These are phyloP conservation scores for Symphodus melops DNA, from an alignment of 2,113 vertebrate species.

Conservation along the genomic window DNA sequence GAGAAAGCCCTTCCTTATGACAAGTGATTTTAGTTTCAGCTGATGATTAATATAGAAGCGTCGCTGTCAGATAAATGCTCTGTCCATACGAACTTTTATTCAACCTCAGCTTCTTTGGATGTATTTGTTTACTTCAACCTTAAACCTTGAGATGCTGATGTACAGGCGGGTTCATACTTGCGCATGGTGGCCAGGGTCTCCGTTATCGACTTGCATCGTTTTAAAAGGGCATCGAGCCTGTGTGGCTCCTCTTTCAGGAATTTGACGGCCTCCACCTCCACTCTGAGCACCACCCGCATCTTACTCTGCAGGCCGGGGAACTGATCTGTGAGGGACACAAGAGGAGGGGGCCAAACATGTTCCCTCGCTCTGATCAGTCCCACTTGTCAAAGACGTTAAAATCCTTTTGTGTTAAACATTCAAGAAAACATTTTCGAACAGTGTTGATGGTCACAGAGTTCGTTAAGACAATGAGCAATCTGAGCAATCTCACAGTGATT, in stretches of 20 bases:
- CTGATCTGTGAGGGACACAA: conserved; percentile 85
- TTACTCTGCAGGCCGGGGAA: conserved; percentile 98
- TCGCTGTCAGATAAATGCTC: too few species aligned
- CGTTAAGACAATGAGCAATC: conserved; percentile 43
- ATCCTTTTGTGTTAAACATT: conserved; percentile 1
- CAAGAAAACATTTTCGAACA: conserved; percentile 12
- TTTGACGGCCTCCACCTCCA: conserved; percentile 97
- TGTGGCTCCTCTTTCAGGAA: conserved; percentile 99
- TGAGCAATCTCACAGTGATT: conserved; percentile 47
- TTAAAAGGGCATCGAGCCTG: conserved; percentile 93
- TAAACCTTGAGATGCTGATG: neutral
- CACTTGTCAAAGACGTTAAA: conserved; percentile 9
- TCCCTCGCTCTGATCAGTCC: neutral
- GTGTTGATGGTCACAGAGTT: conserved; percentile 30
- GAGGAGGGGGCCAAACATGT: neutral
- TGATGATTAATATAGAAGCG: too few species aligned
- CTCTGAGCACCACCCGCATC: conserved; percentile 96
- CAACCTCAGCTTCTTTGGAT: too few species aligned
- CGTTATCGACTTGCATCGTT: conserved; percentile 93
- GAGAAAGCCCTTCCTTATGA: conserved; percentile 5
- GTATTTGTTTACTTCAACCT: too few species aligned
- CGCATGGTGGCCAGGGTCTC: conserved; percentile 85
- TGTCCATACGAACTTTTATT: too few species aligned
- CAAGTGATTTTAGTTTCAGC: too few species aligned
- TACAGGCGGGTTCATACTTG: conserved; percentile 71